phyloP scores from a whole-genome alignment of 1,140 invertebrate genomes.

The Drosophila busckii region DNA sequence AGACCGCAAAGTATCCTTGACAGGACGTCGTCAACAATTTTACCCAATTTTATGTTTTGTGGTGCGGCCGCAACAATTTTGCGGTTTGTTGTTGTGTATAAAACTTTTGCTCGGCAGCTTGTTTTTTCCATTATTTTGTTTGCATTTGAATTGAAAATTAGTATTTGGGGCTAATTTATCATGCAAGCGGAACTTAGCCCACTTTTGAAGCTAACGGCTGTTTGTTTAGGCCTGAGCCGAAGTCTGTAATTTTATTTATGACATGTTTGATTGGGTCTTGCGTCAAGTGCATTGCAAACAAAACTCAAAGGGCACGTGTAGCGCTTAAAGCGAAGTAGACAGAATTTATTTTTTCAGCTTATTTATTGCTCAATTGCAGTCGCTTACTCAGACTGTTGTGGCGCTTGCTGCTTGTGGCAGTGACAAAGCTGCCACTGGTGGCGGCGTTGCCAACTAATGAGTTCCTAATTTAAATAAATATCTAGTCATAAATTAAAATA shows the following conservation, averaged over 20 bases:
- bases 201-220: conserved; percentile 37
- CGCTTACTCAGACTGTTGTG: conserved; percentile 52
- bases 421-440: conserved; percentile 39
- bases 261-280: conserved; percentile 65
- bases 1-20: conserved; percentile 62
- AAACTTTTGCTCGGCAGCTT: conserved; percentile 53
- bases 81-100: conserved; percentile 73
- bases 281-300: conserved; percentile 35
- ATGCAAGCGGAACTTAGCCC: conserved; percentile 55
- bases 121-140: conserved; percentile 73
- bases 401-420: conserved; percentile 20
- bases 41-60: conserved; percentile 2
- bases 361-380: conserved; percentile 64
- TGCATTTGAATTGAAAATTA: conserved; percentile 77
- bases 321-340: conserved; percentile 2
- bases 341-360: conserved; percentile 33
- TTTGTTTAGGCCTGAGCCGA: conserved; percentile 60
- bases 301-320: conserved; percentile 8
- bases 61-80: conserved; percentile 63
- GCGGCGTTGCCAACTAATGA: conserved; percentile 65
- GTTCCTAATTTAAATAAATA: conserved; percentile 79
- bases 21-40: conserved; percentile 6
- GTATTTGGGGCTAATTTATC: conserved; percentile 71
- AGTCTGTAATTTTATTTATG: conserved; percentile 70
- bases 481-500: conserved; percentile 77